phyloP scores from a whole-genome alignment of 2,797 vertebrate species.

The Pipistrellus nathusii region DNA sequence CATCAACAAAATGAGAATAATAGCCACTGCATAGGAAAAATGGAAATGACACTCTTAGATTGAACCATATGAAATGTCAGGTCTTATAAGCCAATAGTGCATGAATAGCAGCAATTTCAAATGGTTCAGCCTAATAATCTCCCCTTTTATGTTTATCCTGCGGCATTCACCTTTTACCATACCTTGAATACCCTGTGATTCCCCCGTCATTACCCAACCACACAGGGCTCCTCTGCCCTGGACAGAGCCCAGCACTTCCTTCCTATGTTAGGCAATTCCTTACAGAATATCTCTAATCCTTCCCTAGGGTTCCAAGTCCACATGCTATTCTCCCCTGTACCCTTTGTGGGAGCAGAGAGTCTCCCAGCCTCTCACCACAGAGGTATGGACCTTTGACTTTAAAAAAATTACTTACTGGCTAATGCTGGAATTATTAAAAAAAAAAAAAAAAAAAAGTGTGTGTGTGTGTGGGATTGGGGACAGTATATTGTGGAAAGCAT shows the following conservation, averaged over 20 bases:
- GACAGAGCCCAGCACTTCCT: background rate
- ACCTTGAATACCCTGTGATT: background rate
- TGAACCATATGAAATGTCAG: background rate
- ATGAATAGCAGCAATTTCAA: background rate
- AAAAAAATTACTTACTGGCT: background rate
- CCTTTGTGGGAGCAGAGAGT: background rate
- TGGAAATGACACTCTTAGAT: background rate
- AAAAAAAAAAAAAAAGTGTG: too few relatives aligned
- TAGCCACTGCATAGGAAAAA: background rate
- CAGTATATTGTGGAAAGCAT: background rate
- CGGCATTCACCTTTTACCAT: background rate
- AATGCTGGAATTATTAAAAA: background rate
- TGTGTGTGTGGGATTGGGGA: fast-evolving
- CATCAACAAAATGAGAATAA: background rate
- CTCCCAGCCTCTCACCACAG: background rate
- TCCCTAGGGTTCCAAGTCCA: background rate
- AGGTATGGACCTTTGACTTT: background rate
- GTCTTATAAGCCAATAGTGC: background rate
- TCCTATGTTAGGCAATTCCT: background rate
- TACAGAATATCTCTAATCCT: fast-evolving
- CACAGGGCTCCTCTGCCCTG: fast-evolving
- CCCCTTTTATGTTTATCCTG: background rate
- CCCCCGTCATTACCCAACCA: background rate
- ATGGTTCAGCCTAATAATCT: background rate
- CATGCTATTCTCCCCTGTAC: background rate